Conservation (phyloP, 2,113 vertebrate genomes). For the Albula glossodonta region DNA sequence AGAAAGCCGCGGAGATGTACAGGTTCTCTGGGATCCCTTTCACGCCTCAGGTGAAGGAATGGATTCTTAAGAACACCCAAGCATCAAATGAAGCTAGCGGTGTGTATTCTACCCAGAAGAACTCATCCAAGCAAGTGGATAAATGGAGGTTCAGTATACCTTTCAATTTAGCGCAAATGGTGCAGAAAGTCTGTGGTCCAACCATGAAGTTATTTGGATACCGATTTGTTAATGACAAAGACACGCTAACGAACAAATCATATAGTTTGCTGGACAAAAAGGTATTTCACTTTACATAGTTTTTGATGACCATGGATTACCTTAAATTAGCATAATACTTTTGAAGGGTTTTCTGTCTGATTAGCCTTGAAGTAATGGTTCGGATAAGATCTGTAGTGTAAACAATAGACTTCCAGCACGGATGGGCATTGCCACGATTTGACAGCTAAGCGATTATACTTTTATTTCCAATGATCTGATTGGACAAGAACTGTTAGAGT, state of each 20-base stretch:
- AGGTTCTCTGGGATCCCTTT: constrained; percentile 85
- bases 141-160: constrained; percentile 93
- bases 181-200: constrained; percentile 84
- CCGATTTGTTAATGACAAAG: constrained; percentile 75
- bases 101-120: constrained; percentile 91
- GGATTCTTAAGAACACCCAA: constrained; percentile 90
- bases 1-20: constrained; percentile 90
- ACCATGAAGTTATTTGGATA: constrained; percentile 93
- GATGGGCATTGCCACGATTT: no score
- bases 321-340: no score
- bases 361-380: no score
- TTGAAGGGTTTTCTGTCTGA: no score
- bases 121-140: constrained; percentile 92
- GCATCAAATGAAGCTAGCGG: constrained; percentile 69
- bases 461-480: no score
- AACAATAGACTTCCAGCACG: no score
- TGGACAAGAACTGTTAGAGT: no score
- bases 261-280: constrained; percentile 89
- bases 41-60: constrained; percentile 82
- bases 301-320: neutral
- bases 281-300: constrained; percentile 44
- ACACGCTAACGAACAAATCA: constrained; percentile 80
- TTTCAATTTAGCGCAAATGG: constrained; percentile 88
- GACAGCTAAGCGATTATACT: no score
- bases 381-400: no score